A percentile compares a stretch with the other conserved stretches of the same genome.
Conservation (phyloP, 2,797 vertebrate species). For the Amblyraja radiata region DNA sequence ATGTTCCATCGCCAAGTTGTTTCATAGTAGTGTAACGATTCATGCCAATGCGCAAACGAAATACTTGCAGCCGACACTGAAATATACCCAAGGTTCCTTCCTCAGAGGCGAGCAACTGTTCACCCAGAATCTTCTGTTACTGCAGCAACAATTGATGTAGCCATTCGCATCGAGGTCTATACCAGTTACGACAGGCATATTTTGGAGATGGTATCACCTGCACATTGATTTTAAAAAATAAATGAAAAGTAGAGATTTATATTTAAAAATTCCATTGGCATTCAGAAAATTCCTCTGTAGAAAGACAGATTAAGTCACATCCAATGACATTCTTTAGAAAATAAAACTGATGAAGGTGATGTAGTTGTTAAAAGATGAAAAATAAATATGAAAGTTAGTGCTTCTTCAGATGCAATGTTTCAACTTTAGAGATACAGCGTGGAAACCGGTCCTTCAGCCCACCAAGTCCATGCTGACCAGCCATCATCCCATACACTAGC, state of each 20-base stretch:
- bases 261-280: not conserved
- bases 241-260: not conserved
- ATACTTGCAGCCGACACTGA: not conserved
- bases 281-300: not conserved
- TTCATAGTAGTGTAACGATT: constrained; percentile 86
- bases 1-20: constrained; percentile 92
- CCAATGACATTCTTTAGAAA: not conserved
- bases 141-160: not conserved
- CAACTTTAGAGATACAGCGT: too few relatives aligned
- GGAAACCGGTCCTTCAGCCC: too few relatives aligned
- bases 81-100: constrained; percentile 4
- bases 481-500: too few relatives aligned
- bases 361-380: too few relatives aligned
- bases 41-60: constrained; percentile 57
- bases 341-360: not conserved
- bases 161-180: constrained; percentile 28
- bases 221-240: not conserved
- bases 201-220: constrained; percentile 32
- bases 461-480: too few relatives aligned
- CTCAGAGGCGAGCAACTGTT: constrained; percentile 5
- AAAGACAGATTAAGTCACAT: not conserved
- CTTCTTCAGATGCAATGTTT: not conserved
- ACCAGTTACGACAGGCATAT: constrained; percentile 32
- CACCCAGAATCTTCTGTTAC: constrained; percentile 22
- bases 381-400: not conserved